Base-by-base conservation (phyloP, 2,113 vertebrate genomes). In the Dinomys branickii region DNA sequence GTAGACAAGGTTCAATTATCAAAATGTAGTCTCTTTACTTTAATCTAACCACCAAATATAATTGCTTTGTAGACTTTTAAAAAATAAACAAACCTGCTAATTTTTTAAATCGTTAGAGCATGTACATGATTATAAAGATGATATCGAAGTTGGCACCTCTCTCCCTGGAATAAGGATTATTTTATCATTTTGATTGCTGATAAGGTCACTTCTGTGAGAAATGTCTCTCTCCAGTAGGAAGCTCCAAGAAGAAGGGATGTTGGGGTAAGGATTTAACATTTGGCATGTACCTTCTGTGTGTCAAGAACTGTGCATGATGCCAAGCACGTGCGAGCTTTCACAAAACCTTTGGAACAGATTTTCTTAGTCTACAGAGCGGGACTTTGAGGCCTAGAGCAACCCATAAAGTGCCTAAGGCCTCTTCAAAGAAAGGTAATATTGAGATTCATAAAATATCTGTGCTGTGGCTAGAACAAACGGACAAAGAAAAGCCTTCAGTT, bases 111-210 rank as follows among this genome's bases (percentile, higher is more conserved):
- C 26, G 24, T 56, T 84, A 94, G 35, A 67, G 50, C 59, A 7
- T 59, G 14, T 35, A 1, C 41, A 35, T 35, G 91, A 59, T 96
- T 94, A 85, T 71, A 96, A 94, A 58, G 77, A 67, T 11, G 61
- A 59, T 47, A 73, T 28, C 69, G 47, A 77, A 85, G 11, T 28
- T 85, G 82, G 94, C 3, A 11, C 6, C 0, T 33, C 54, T 91
- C 56, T 94, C 26, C 33, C 56, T 20, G 2, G 28, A n/a, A 26
- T 5, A 3, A 59, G 41, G 56, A 82, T 35, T 44, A 69, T 65
- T 58, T 71, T 67, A 38, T 94, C 24, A 44, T 24, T 80, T 75
- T 47, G 50, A 67, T 50, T 77, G 38, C 50, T 77, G 38, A 82
- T 50, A 58, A 85, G 67, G 0, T 61, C 65, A 5, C 81, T 59